These are phyloP conservation scores for Knipowitschia caucasica DNA, from an alignment of 2,797 vertebrate species.

Conservation along the genomic window DNA sequence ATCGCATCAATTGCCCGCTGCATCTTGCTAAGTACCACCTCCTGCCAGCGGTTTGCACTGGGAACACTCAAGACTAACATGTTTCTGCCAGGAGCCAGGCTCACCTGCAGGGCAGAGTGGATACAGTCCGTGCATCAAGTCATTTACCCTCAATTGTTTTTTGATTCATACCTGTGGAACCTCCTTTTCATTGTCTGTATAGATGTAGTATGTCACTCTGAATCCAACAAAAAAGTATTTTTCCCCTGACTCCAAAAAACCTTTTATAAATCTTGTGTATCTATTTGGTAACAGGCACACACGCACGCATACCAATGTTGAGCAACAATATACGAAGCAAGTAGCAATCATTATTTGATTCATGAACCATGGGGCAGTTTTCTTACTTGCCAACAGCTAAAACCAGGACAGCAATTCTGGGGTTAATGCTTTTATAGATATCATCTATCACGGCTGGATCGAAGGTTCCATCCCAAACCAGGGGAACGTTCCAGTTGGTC, in stretches of 20 bases:
- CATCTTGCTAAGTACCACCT: constrained; percentile 50
- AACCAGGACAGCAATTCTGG: constrained; percentile 49
- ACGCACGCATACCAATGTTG: too few species aligned
- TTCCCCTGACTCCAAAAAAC: constrained; percentile 43
- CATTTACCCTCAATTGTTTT: too few species aligned
- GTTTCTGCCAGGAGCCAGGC: constrained; percentile 14
- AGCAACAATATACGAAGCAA: not conserved
- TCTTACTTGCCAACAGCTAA: constrained; percentile 58
- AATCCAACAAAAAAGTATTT: constrained; percentile 50
- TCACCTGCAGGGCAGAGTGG: not conserved
- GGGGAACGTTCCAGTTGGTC: constrained; percentile 56
- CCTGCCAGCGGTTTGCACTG: constrained; percentile 45
- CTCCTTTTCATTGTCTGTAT: constrained; percentile 40
- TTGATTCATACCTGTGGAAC: constrained; percentile 47
- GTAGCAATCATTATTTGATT: not conserved
- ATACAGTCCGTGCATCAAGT: too few species aligned
- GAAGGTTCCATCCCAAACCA: constrained; percentile 59
- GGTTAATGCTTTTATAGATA: too few species aligned
- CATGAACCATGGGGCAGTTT: not conserved
- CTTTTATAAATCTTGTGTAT: constrained; percentile 49
- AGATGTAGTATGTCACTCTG: constrained; percentile 53
- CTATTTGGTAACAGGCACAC: constrained; percentile 18
- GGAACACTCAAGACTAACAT: constrained; percentile 28
- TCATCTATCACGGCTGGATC: constrained; percentile 49
- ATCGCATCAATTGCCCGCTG: constrained; percentile 42